Evolutionary conservation across 2,113 vertebrate species (phyloP), one percentile per base, ranked within the genome.

Genomic region (Syngnathoides biaculeatus): DNA sequence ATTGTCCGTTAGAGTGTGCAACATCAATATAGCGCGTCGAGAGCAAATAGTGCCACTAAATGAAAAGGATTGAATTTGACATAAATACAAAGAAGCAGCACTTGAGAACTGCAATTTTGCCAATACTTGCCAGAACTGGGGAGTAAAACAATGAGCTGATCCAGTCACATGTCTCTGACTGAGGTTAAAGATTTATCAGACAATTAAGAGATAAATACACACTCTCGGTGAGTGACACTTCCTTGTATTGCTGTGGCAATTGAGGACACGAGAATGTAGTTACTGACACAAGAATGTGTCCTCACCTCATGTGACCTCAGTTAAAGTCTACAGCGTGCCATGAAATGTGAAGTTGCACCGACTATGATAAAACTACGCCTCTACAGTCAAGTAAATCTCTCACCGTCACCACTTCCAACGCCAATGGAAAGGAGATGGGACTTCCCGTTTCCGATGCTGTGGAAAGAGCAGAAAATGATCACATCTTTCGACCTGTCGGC

Each of bases 341-440:
- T 73, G 62, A 0, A 64, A 58, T 59, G 40, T 55, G 40, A 65
- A 67, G 65, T 72, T 74, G 24, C 10, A 15, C 14, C 15, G 26
- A 8, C 63, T 68, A 38, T 58, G 39, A 63, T 53, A n/a, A 72
- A 73, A 63, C 48, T 52, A 53, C 43, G 62, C 68, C 43, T 57
- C 27, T 15, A 71, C 2, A 35, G 30, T 35, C 30, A 27, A 11
- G 15, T n/a, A 35, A 35, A 22, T 20, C 58, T 76, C 91, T 92
- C 87, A 95, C 94, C 94, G 80, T 89, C 89, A 74, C 94, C 93
- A 22, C 93, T 94, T 84, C 94, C 94, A 59, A 95, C 91, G 73
- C 93, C 93, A 67, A 95, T 89, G n/a, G 95, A 82, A 59, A 75
- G 93, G 43, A 96, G 75, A 52, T 85, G 85, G 0, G 89, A 73